Percentiles rank a stretch among this genome's conserved stretches.
Evolutionary conservation across 2,888 invertebrate species (phyloP).

Genomic region (Drosophila rellima): DNA sequence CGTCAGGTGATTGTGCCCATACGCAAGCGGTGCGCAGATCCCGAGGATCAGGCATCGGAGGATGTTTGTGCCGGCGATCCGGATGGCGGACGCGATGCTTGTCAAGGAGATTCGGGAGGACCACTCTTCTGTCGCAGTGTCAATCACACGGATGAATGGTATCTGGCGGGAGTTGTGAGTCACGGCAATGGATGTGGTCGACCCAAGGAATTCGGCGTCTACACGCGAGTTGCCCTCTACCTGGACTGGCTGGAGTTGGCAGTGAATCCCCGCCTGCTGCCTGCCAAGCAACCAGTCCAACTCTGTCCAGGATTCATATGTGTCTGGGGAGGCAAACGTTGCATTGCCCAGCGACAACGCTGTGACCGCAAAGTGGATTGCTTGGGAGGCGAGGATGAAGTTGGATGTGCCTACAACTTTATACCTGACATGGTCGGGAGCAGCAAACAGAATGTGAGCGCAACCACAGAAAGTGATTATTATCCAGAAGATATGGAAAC

Average conservation of each 20-base stretch:
- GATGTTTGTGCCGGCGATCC: constrained; percentile 92
- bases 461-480: constrained; percentile 77
- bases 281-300: constrained; percentile 86
- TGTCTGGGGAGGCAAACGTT: constrained; percentile 88
- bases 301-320: constrained; percentile 92
- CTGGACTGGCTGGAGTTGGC: constrained; percentile 90
- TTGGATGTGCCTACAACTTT: constrained; percentile 87
- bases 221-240: constrained; percentile 91
- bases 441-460: constrained; percentile 51
- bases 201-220: constrained; percentile 92
- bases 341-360: constrained; percentile 88
- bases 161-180: constrained; percentile 93
- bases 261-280: constrained; percentile 83
- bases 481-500: constrained; percentile 51
- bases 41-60: constrained; percentile 88
- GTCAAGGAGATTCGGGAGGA: constrained; percentile 92
- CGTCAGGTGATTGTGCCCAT: constrained; percentile 93
- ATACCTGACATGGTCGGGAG: constrained; percentile 82
- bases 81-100: constrained; percentile 93
- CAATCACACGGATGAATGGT: constrained; percentile 90
- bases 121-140: constrained; percentile 93
- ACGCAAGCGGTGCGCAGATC: constrained; percentile 88
- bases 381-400: constrained; percentile 92
- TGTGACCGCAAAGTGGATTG: constrained; percentile 93
- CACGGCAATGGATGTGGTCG: constrained; percentile 95